Conservation (phyloP, 2,888 invertebrate species). For the Brassicogethes aeneus region DNA sequence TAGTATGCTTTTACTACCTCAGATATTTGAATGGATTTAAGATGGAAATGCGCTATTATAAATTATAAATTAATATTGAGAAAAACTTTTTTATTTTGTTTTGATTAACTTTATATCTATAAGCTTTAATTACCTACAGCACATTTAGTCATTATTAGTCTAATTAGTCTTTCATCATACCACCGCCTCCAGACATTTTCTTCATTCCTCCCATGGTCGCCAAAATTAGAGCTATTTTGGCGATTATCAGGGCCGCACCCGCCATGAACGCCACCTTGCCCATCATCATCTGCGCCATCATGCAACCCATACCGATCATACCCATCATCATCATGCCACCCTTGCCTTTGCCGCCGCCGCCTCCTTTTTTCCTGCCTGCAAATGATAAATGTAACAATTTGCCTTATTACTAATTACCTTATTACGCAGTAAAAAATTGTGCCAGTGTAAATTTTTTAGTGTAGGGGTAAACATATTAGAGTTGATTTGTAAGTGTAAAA, state of each 20-base stretch:
- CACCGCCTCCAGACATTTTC: slow-evolving; percentile 46
- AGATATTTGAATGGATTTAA: no score
- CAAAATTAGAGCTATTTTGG: slow-evolving; percentile 55
- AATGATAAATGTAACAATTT: slow-evolving; percentile 14
- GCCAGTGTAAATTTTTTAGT: no score
- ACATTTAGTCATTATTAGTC: no score
- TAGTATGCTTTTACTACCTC: no score
- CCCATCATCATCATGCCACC: slow-evolving; percentile 51
- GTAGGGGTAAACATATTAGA: no score
- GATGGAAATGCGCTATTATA: no score
- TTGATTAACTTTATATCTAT: no score
- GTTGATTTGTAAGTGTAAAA: no score
- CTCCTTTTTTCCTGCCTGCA: slow-evolving; percentile 46
- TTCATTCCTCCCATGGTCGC: slow-evolving; percentile 56
- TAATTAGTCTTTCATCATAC: slow-evolving; percentile 42
- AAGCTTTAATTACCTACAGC: no score
- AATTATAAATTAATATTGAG: no score
- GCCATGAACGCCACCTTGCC: slow-evolving; percentile 60
- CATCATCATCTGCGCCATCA: slow-evolving; percentile 54
- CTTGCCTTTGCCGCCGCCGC: slow-evolving; percentile 25
- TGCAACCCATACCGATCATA: slow-evolving; percentile 52
- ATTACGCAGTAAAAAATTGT: no score
- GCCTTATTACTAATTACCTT: slow-evolving; percentile 8
- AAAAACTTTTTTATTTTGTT: no score
- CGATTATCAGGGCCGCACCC: slow-evolving; percentile 56